Evolutionary conservation across 2,113 vertebrate genomes (phyloP).

Genomic region (Coturnix japonica): DNA sequence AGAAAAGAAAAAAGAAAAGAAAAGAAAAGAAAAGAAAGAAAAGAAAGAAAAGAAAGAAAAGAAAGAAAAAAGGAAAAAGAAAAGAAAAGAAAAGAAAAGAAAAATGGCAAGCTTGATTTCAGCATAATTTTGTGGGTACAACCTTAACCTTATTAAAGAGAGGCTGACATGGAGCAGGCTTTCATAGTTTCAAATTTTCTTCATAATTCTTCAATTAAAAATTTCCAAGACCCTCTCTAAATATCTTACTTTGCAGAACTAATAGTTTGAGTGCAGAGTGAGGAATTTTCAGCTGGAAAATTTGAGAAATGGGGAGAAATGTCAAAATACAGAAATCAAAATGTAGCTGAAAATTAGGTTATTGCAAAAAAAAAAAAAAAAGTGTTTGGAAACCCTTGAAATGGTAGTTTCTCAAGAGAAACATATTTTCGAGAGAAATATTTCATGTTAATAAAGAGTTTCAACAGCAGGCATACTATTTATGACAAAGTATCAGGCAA

Average conservation of each 20-base stretch:
- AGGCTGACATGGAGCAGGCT: fast-evolving
- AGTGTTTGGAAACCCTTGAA: too few relatives aligned
- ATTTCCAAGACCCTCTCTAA: fast-evolving
- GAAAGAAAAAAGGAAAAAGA: too few relatives aligned
- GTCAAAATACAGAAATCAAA: fast-evolving
- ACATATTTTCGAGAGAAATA: too few relatives aligned
- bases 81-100: neutral
- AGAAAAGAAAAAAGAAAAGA: too few relatives aligned
- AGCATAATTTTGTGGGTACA: neutral
- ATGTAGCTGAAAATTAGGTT: neutral
- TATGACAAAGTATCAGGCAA: neutral
- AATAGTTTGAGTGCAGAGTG: neutral
- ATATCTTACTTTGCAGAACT: neutral
- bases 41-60: too few relatives aligned
- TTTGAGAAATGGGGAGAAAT: neutral
- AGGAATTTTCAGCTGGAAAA: neutral
- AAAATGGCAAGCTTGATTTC: neutral
- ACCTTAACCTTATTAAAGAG: neutral
- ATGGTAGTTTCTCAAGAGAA: too few relatives aligned
- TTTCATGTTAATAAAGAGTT: neutral
- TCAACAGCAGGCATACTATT: neutral
- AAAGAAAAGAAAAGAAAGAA: too few relatives aligned
- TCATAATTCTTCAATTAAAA: fast-evolving
- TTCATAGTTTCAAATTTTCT: neutral
- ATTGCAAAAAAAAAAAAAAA: neutral